Conservation (phyloP, 2,113 vertebrate genomes). For the Haliaeetus leucogaster region DNA sequence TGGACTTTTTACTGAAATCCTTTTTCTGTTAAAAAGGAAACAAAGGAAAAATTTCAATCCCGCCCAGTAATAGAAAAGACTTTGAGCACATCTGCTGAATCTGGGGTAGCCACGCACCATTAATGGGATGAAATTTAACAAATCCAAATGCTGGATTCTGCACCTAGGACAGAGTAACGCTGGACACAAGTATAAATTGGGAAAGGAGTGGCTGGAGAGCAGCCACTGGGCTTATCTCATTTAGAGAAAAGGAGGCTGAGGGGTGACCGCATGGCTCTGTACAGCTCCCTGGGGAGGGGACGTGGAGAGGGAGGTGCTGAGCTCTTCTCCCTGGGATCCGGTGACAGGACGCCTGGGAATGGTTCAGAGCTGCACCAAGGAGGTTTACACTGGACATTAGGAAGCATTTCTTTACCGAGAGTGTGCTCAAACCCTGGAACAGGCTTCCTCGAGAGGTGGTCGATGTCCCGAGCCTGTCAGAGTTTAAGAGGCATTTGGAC, state of each 20-base stretch:
- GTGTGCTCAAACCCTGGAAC: neutral
- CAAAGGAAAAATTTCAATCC: neutral
- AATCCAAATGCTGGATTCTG: neutral
- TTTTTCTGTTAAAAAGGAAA: neutral
- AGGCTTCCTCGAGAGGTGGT: neutral
- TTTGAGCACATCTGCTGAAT: neutral
- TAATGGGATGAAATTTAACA: neutral
- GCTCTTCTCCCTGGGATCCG: neutral
- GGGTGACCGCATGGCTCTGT: too few relatives aligned
- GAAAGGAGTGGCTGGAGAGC: neutral
- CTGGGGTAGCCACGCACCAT: rapidly evolving
- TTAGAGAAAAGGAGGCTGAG: neutral
- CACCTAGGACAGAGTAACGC: neutral
- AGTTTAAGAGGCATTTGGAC: neutral
- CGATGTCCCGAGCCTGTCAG: too few relatives aligned
- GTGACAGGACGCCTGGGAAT: neutral
- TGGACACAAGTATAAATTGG: neutral
- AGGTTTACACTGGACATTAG: neutral
- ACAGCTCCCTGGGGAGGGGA: too few relatives aligned
- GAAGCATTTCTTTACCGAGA: neutral
- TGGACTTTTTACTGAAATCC: neutral
- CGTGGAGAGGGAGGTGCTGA: neutral
- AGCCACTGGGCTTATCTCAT: neutral
- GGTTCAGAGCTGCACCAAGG: neutral
- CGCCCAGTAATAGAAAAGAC: neutral